These are phyloP conservation scores for Anastrepha ludens DNA, from an alignment of 1,140 invertebrate species.

Conservation along the genomic window DNA sequence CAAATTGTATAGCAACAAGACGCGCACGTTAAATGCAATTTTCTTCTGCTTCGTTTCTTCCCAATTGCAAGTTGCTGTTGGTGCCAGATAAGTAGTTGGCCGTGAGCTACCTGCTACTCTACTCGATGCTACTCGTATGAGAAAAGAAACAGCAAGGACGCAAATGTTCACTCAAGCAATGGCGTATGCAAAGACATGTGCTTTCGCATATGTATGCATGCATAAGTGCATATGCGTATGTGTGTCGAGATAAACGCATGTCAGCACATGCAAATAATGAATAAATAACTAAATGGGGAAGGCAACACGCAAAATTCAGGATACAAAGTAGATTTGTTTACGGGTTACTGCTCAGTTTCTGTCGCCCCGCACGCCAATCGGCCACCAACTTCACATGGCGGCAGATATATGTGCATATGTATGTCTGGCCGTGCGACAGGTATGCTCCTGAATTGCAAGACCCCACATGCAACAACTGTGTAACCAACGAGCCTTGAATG, in stretches of 20 bases:
- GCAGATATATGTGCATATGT: not conserved
- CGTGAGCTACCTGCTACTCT: conserved; percentile 1
- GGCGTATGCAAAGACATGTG: not conserved
- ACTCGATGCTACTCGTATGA: not conserved
- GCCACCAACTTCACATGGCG: not conserved
- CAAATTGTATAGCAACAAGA: conserved; percentile 4
- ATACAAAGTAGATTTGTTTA: conserved; percentile 11
- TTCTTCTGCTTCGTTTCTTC: conserved; percentile 8
- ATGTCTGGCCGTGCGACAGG: not conserved
- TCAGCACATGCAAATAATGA: conserved; percentile 42
- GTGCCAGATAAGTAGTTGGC: not conserved
- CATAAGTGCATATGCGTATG: not conserved
- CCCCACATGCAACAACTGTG: not conserved
- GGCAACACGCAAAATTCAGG: not conserved
- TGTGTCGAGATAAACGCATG: conserved; percentile 11
- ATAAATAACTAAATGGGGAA: conserved; percentile 33
- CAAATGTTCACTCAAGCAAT: not conserved
- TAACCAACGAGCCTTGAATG: conserved; percentile 21
- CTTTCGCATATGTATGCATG: not conserved
- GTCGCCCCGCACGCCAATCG: not conserved
- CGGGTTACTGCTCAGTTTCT: not conserved
- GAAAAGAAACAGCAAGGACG: not conserved
- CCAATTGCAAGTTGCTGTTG: not conserved
- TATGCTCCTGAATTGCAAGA: not conserved
- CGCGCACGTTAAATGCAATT: not conserved